These are phyloP conservation scores for Guaruba guarouba DNA, from an alignment of 2,113 vertebrate genomes.

Conservation along the genomic window DNA sequence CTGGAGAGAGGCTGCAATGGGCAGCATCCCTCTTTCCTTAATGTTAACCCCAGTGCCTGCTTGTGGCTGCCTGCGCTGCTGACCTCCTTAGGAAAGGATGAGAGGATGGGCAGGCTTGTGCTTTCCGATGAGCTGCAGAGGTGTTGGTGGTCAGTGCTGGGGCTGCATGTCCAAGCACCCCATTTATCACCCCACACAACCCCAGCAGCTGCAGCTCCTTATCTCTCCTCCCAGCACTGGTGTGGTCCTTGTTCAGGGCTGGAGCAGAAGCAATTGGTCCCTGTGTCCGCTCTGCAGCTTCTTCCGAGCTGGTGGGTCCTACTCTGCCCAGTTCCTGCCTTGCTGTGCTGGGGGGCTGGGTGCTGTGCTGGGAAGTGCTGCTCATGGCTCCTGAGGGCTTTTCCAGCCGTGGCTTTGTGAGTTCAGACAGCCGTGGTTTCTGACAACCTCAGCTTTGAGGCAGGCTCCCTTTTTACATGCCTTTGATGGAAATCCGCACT, in stretches of 20 bases:
- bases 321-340: not conserved
- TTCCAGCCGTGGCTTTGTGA: not conserved
- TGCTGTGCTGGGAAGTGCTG: not conserved
- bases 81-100: not conserved
- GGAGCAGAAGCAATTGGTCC: not conserved
- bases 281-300: not conserved
- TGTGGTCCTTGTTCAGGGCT: not conserved
- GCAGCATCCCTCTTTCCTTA: not conserved
- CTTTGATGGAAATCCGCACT: conserved; percentile 1
- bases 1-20: accelerated
- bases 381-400: not conserved
- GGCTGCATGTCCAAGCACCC: not conserved
- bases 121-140: accelerated
- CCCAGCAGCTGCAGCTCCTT: not conserved
- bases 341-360: not conserved
- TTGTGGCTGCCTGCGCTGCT: accelerated
- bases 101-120: accelerated
- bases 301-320: not conserved
- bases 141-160: not conserved
- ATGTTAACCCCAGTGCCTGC: accelerated
- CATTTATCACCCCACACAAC: not conserved
- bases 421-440: not conserved
- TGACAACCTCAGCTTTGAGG: not conserved
- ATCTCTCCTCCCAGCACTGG: not conserved
- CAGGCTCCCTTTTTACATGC: not conserved